A percentile compares a stretch with the other conserved stretches of the same genome.
phyloP scores from a whole-genome alignment of 1,140 invertebrate species.

The Brachystomella parvula region DNA sequence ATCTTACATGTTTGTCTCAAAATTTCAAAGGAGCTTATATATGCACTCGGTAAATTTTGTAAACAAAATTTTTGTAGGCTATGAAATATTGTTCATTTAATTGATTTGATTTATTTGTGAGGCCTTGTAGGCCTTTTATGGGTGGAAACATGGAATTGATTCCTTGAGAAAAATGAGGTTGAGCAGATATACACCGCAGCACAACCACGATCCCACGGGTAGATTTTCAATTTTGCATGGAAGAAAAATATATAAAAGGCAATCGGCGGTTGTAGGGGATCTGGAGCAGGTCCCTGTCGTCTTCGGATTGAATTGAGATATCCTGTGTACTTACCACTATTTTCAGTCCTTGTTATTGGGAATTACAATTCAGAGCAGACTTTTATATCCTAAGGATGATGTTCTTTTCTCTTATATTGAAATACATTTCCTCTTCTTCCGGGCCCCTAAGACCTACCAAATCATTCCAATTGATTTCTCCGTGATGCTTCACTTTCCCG shows the following conservation, averaged over 20 bases:
- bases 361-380: slow-evolving; percentile 1
- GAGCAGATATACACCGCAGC: not conserved
- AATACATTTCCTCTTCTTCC: slow-evolving; percentile 15
- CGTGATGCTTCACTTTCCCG: no score
- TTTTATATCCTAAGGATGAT: not conserved
- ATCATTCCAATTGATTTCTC: not conserved
- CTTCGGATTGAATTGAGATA: not conserved
- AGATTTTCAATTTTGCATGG: not conserved
- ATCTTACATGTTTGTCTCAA: not conserved
- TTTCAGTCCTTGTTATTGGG: not conserved
- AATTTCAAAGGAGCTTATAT: not conserved
- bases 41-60: not conserved
- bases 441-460: not conserved
- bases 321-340: not conserved
- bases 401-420: slow-evolving; percentile 12
- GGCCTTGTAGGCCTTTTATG: no score
- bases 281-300: not conserved
- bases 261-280: not conserved
- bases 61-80: not conserved
- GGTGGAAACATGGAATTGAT: not conserved
- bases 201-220: not conserved
- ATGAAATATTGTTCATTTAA: not conserved
- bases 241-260: slow-evolving; percentile 6
- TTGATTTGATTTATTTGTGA: no score
- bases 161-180: not conserved